Evolutionary conservation across 2,113 vertebrate species (phyloP).

Genomic region (Tupaia chinensis): DNA sequence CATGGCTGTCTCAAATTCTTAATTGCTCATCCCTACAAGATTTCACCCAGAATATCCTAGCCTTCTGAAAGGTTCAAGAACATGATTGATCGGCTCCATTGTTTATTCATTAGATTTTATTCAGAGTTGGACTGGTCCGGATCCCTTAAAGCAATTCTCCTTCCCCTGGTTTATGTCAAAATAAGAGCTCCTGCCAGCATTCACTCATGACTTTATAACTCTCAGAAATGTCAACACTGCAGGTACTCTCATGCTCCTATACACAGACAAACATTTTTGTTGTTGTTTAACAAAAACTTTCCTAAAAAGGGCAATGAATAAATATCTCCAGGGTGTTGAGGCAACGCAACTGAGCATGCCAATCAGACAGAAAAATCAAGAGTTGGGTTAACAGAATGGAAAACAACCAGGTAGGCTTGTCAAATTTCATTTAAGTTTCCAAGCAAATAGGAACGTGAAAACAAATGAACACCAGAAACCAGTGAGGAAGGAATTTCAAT

Average conservation of each 20-base stretch:
- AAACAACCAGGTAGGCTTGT: slow-evolving; percentile 31
- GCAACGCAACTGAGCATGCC: neutral
- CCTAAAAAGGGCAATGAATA: slow-evolving; percentile 25
- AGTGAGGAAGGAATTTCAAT: neutral
- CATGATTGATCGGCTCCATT: slow-evolving; percentile 55
- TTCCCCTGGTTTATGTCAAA: slow-evolving; percentile 66
- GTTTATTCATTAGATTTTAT: slow-evolving; percentile 75
- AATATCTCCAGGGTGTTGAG: neutral
- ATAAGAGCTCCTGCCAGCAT: slow-evolving; percentile 54
- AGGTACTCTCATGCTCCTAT: neutral
- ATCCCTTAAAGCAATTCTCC: slow-evolving; percentile 66
- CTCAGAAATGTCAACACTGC: slow-evolving; percentile 39
- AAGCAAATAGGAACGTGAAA: neutral
- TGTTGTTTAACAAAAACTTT: neutral
- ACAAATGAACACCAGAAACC: slow-evolving; percentile 9
- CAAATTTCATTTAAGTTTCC: slow-evolving; percentile 39
- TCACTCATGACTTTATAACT: slow-evolving; percentile 50
- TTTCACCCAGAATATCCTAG: slow-evolving; percentile 26
- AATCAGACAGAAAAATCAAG: neutral
- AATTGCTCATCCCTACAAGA: slow-evolving; percentile 55
- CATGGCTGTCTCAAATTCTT: slow-evolving; percentile 34
- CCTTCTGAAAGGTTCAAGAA: slow-evolving; percentile 43
- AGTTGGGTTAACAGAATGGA: neutral
- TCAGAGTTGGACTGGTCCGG: slow-evolving; percentile 21
- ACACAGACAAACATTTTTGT: neutral